Conservation (phyloP, 2,797 vertebrate species). For the Ara ararauna region DNA sequence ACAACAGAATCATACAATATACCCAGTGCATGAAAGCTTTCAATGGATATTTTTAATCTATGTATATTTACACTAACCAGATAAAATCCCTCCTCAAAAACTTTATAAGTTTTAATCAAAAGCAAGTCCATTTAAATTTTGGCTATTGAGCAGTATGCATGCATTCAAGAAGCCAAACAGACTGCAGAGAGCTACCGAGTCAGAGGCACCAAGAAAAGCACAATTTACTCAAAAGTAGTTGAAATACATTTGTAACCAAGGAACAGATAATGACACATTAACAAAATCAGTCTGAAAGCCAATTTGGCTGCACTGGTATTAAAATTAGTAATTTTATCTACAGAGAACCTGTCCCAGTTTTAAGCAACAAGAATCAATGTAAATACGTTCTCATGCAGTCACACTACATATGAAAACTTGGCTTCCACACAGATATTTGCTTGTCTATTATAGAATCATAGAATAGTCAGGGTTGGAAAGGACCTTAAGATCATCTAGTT, state of each 20-base stretch:
- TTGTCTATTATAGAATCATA: neutral
- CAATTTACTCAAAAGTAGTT: neutral
- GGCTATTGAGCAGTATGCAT: neutral
- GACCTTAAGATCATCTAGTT: too few relatives aligned
- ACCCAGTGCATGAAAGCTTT: neutral
- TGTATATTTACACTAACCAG: neutral
- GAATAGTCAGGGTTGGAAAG: too few relatives aligned
- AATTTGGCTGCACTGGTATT: neutral
- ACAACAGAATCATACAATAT: neutral
- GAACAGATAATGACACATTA: neutral
- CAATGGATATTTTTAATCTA: neutral
- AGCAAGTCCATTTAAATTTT: neutral
- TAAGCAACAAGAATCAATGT: neutral
- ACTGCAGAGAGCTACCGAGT: neutral
- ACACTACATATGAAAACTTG: neutral
- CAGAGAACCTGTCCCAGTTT: neutral
- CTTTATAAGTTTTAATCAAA: neutral
- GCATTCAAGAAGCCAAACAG: neutral
- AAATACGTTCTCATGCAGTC: neutral
- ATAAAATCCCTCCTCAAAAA: neutral
- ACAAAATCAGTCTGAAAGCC: neutral
- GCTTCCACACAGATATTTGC: neutral
- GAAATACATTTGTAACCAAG: neutral
- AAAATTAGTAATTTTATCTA: neutral
- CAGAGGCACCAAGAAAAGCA: neutral